Conservation (phyloP, 2,797 vertebrate genomes). For the Coreius guichenoti region DNA sequence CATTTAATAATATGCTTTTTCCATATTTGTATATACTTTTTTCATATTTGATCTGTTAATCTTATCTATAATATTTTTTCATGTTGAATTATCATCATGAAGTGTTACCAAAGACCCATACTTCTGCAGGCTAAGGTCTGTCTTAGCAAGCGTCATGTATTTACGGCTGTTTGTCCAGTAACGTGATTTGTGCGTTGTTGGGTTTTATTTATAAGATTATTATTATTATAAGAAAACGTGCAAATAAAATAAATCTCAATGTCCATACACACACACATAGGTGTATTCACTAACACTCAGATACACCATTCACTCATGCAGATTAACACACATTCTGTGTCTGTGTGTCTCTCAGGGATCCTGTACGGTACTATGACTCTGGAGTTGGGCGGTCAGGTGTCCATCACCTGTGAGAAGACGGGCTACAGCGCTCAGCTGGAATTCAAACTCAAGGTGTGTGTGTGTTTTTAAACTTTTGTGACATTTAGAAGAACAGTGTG, state of each 20-base stretch:
- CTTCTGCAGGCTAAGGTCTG: not conserved
- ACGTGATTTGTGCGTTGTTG: not conserved
- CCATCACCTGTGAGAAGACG: conserved; percentile 94
- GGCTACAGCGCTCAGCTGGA: conserved; percentile 96
- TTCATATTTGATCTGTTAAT: not conserved
- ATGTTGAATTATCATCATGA: not conserved
- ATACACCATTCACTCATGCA: not conserved
- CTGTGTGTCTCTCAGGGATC: conserved; percentile 81
- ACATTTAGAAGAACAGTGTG: conserved; percentile 26
- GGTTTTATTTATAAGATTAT: not conserved
- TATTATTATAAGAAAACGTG: not conserved
- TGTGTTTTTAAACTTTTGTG: not conserved
- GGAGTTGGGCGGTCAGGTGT: conserved; percentile 92
- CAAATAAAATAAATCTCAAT: not conserved
- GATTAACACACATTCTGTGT: conserved; percentile 16
- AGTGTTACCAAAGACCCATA: conserved; percentile 7
- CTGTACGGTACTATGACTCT: conserved; percentile 97
- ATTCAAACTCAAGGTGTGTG: conserved; percentile 93
- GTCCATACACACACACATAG: not conserved
- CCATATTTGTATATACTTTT: not conserved
- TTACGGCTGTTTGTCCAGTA: not conserved
- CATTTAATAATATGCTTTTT: not conserved
- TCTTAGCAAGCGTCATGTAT: not conserved
- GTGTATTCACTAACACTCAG: not conserved
- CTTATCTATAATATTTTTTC: not conserved